Evolutionary conservation across 2,113 vertebrate species (phyloP).

Genomic region (Rhinoderma darwinii): DNA sequence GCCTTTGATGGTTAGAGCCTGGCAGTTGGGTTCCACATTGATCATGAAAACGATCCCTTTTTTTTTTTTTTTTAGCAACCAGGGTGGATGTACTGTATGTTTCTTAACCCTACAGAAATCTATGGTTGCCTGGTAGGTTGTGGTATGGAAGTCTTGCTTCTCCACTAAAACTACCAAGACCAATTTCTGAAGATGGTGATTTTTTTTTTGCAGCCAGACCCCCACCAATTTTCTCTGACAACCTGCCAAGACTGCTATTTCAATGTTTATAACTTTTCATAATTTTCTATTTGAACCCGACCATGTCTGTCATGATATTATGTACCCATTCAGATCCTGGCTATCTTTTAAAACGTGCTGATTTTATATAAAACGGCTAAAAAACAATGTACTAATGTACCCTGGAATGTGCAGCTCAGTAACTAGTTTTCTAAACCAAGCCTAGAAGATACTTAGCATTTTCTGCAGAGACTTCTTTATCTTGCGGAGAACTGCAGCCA

Average conservation of each 20-base stretch:
- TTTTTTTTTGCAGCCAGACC: not conserved
- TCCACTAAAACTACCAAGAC: too few relatives aligned
- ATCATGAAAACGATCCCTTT: too few relatives aligned
- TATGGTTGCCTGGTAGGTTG: too few relatives aligned
- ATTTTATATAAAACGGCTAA: not conserved
- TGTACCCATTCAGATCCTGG: not conserved
- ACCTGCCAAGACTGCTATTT: not conserved
- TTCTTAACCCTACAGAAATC: too few relatives aligned
- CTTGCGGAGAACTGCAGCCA: conserved; percentile 6
- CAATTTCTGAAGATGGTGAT: too few relatives aligned
- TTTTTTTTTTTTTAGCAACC: too few relatives aligned
- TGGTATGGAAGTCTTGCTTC: too few relatives aligned
- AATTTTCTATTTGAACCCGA: not conserved
- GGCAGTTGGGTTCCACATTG: too few relatives aligned
- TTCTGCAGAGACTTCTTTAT: not conserved
- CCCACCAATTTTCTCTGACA: not conserved
- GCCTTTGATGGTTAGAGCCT: too few relatives aligned
- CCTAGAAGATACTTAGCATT: not conserved
- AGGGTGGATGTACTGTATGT: too few relatives aligned
- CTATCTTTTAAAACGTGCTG: not conserved
- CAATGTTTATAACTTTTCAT: not conserved
- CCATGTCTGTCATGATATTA: too few relatives aligned
- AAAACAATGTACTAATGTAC: not conserved
- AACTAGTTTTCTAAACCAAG: not conserved
- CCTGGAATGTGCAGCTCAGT: not conserved